A percentile compares a stretch with the other conserved stretches of the same genome.
Evolutionary conservation across 2,888 invertebrate species (phyloP).

Genomic region (Dryadula phaetusa): DNA sequence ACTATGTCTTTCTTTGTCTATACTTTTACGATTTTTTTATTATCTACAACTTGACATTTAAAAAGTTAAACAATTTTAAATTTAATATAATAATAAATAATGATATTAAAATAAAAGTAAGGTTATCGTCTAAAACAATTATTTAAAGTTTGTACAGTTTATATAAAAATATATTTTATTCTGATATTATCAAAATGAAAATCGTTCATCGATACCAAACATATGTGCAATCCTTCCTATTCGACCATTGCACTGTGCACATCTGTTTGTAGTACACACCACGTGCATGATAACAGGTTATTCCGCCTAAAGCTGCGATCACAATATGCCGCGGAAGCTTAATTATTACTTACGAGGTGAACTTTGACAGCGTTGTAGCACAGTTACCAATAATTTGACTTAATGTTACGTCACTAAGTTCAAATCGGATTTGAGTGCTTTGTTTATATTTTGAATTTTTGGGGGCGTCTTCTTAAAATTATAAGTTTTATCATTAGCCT

Average conservation of each 20-base stretch:
- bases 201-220: constrained; percentile 20
- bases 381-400: background rate
- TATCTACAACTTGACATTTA: too few relatives aligned
- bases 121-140: too few relatives aligned
- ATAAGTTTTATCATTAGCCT: background rate
- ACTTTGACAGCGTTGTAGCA: background rate
- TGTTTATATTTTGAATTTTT: background rate
- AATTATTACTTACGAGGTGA: background rate
- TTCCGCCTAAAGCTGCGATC: constrained; percentile 56
- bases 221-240: constrained; percentile 43
- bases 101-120: background rate
- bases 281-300: constrained; percentile 77
- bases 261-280: constrained; percentile 60
- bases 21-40: too few relatives aligned
- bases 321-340: constrained; percentile 3
- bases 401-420: background rate
- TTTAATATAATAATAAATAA: too few relatives aligned
- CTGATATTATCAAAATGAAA: constrained; percentile 27
- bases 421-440: background rate
- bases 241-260: constrained; percentile 42
- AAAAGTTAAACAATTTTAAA: too few relatives aligned
- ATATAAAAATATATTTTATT: too few relatives aligned
- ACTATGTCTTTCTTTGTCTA: background rate
- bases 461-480: too few relatives aligned
- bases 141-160: too few relatives aligned